phyloP scores from a whole-genome alignment of 1,140 invertebrate genomes.

The Muscidifurax raptorellus region DNA sequence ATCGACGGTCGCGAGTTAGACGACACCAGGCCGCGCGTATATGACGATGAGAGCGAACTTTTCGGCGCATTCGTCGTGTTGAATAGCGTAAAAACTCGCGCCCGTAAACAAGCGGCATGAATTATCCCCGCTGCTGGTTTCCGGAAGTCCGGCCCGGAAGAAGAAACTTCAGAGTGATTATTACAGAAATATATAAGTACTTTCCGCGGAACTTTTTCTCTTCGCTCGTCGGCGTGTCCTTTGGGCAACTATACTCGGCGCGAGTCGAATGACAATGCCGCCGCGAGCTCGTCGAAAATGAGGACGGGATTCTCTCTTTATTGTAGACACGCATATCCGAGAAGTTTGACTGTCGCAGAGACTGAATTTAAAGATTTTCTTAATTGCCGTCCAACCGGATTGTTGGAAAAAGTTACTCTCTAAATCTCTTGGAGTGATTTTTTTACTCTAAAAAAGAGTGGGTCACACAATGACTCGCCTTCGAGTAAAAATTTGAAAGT shows the following conservation, averaged over 20 bases:
- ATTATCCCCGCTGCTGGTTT: constrained; percentile 1
- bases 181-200: constrained; percentile 6
- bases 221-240: not conserved
- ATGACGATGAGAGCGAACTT: constrained; percentile 43
- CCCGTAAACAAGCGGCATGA: not conserved
- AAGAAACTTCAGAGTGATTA: constrained; percentile 40
- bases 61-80: not conserved
- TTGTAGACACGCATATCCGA: not conserved
- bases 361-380: constrained; percentile 35
- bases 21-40: too few species aligned
- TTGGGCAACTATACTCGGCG: not conserved
- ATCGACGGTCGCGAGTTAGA: too few species aligned
- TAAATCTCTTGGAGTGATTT: too few species aligned
- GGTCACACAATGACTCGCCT: too few species aligned
- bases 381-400: constrained; percentile 34
- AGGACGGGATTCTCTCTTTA: not conserved
- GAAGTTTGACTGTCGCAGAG: not conserved
- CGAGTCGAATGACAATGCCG: constrained; percentile 24
- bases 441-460: too few species aligned
- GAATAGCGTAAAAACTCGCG: not conserved
- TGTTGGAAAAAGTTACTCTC: constrained; percentile 30
- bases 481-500: too few species aligned
- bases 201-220: not conserved
- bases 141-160: not conserved
- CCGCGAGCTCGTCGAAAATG: not conserved